These are phyloP conservation scores for Prolemur simus DNA, from an alignment of 2,113 vertebrate genomes.

Conservation along the genomic window DNA sequence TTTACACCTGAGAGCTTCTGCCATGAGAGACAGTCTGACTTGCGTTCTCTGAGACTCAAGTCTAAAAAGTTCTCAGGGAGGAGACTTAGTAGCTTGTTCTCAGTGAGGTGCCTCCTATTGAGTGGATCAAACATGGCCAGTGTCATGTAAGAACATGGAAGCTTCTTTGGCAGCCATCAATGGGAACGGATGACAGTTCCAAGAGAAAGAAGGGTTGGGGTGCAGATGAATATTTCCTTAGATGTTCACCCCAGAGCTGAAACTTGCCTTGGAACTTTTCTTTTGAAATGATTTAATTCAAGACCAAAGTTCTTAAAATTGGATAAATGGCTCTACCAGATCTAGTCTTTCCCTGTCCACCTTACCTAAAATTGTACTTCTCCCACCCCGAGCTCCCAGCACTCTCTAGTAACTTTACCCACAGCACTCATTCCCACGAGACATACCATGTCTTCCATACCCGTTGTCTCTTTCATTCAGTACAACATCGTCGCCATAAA, in stretches of 20 bases:
- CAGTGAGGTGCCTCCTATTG: not conserved
- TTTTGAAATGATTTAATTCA: not conserved
- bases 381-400: fast-evolving
- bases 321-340: not conserved
- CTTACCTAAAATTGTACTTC: not conserved
- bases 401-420: not conserved
- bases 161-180: not conserved
- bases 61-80: not conserved
- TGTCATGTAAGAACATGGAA: not conserved
- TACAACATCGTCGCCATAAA: not conserved
- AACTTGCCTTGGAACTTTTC: not conserved
- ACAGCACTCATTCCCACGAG: not conserved
- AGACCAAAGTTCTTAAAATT: not conserved
- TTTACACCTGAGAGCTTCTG: not conserved
- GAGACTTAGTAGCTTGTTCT: not conserved
- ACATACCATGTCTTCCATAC: fast-evolving
- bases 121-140: not conserved
- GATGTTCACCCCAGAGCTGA: not conserved
- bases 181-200: not conserved
- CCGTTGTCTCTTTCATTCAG: not conserved
- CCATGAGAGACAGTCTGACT: not conserved
- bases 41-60: not conserved
- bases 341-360: not conserved
- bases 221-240: not conserved
- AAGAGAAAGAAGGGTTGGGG: not conserved